A percentile compares a stretch with the other conserved stretches of the same genome.
Evolutionary conservation across 2,797 vertebrate genomes (phyloP).

Genomic region (Peromyscus attwateri): DNA sequence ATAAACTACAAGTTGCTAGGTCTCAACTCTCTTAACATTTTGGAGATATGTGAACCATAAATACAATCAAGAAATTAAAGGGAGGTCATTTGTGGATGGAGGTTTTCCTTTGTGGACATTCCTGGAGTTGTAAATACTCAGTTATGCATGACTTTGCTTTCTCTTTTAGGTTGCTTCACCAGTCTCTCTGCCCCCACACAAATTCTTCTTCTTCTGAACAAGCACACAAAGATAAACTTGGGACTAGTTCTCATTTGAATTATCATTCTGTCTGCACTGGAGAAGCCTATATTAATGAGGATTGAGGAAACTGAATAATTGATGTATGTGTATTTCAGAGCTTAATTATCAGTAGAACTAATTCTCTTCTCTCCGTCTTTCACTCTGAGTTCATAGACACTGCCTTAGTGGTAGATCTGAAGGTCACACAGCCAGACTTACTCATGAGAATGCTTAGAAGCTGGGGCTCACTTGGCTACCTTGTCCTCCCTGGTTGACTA

Average conservation of each 20-base stretch:
- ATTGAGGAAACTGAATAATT: conserved; percentile 73
- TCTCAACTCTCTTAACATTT: not conserved
- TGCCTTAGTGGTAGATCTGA: not conserved
- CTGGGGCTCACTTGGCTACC: not conserved
- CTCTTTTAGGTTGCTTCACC: not conserved
- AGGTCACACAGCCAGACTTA: not conserved
- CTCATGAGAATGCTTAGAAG: not conserved
- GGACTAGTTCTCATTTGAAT: conserved; percentile 40
- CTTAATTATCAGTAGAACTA: conserved; percentile 70
- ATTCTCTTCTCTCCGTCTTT: not conserved
- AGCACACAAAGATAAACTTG: conserved; percentile 15
- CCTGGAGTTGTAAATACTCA: not conserved
- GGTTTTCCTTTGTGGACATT: not conserved
- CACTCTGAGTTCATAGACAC: not conserved
- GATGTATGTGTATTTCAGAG: conserved; percentile 53
- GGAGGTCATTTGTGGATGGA: not conserved
- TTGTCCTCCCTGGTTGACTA: not conserved
- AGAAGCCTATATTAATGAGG: conserved; percentile 51
- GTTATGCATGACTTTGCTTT: too few species aligned
- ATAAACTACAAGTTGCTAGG: not conserved
- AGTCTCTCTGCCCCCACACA: rapidly evolving
- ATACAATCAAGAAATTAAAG: not conserved
- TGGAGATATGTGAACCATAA: not conserved
- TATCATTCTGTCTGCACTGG: conserved; percentile 32
- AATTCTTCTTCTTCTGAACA: not conserved